Evolutionary conservation across 1,140 invertebrate genomes (phyloP).

Genomic region (Cryptotermes secundus): DNA sequence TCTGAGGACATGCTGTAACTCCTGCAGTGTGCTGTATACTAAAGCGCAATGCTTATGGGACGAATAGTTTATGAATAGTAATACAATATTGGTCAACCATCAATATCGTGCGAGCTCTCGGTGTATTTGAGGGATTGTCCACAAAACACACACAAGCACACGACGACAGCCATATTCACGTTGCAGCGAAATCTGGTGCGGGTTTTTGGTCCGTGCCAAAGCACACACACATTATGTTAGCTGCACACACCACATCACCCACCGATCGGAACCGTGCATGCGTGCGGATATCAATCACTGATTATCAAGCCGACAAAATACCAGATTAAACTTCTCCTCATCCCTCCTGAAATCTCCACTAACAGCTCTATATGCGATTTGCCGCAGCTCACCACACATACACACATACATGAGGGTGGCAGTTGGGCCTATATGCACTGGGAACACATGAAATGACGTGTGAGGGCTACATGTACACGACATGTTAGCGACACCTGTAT

Average conservation of each 20-base stretch:
- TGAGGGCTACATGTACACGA: constrained; percentile 24
- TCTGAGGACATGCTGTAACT: not conserved
- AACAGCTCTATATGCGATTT: constrained; percentile 25
- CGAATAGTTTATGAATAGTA: constrained; percentile 29
- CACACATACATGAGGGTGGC: not conserved
- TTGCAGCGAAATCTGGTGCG: constrained; percentile 4
- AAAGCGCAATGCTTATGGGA: not conserved
- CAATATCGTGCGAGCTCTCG: constrained; percentile 4
- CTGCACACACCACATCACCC: constrained; percentile 16
- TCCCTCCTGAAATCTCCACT: constrained; percentile 26
- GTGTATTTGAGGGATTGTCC: constrained; percentile 30
- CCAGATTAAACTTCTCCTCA: constrained; percentile 30
- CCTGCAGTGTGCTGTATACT: not conserved
- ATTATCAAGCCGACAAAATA: constrained; percentile 36
- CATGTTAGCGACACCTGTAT: constrained; percentile 30
- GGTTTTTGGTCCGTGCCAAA: constrained; percentile 7
- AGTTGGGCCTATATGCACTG: not conserved
- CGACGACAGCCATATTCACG: constrained; percentile 11
- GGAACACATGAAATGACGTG: constrained; percentile 30
- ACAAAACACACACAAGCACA: constrained; percentile 21
- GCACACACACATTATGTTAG: constrained; percentile 19
- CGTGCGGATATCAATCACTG: constrained; percentile 34
- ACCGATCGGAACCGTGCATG: constrained; percentile 28
- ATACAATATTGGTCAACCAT: constrained; percentile 31
- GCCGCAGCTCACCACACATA: not conserved